Percentiles rank a stretch among this genome's conserved stretches.
phyloP scores from a whole-genome alignment of 2,113 vertebrate genomes.

The Chaetorhynchus papuensis region DNA sequence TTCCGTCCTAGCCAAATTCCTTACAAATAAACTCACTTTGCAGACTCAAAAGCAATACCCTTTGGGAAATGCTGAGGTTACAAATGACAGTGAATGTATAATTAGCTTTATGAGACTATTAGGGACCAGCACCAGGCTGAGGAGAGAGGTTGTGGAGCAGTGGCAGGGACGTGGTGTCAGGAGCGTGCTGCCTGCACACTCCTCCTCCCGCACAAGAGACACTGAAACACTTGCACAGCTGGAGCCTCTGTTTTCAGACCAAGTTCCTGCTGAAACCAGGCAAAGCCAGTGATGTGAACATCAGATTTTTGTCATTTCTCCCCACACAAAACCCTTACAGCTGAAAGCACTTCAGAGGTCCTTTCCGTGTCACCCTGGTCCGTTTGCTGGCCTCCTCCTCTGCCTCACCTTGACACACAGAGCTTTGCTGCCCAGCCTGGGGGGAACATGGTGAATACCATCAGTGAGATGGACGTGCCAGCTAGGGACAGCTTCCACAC shows the following conservation, averaged over 20 bases:
- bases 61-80: neutral
- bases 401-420: neutral
- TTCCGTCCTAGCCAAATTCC: neutral
- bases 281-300: neutral
- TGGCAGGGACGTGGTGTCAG: neutral
- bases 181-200: neutral
- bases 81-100: neutral
- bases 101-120: neutral
- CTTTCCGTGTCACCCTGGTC: neutral
- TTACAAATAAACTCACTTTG: neutral
- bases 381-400: neutral
- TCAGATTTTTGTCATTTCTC: neutral
- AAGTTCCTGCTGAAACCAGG: neutral
- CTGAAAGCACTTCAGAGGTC: neutral
- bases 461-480: neutral
- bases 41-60: neutral
- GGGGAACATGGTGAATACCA: neutral
- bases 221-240: neutral
- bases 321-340: neutral
- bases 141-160: neutral
- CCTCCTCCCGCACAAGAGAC: neutral
- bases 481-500: neutral
- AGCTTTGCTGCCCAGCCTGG: neutral
- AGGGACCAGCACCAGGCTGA: neutral
- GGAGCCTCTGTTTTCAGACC: neutral